Evolutionary conservation across 2,797 vertebrate species (phyloP).

Genomic region (Phoeniculus purpureus): DNA sequence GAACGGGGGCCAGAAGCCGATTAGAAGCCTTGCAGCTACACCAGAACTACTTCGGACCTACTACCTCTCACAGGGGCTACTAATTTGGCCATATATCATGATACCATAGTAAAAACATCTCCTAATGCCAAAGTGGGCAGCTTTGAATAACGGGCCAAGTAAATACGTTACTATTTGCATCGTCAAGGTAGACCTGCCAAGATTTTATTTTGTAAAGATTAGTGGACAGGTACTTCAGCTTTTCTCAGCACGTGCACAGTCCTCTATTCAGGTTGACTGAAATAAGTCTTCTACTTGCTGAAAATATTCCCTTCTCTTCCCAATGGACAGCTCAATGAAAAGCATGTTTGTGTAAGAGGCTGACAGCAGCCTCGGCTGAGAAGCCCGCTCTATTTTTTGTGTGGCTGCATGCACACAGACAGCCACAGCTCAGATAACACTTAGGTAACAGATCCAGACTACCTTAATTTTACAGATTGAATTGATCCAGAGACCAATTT

Average conservation of each 20-base stretch:
- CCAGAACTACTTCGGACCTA: not conserved
- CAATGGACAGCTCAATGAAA: not conserved
- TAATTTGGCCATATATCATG: not conserved
- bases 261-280: not conserved
- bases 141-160: fast-evolving
- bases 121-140: not conserved
- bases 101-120: not conserved
- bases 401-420: not conserved
- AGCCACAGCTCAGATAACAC: not conserved
- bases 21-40: not conserved
- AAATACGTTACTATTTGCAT: not conserved
- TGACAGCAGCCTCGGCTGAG: not conserved
- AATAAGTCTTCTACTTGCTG: too few species aligned
- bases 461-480: not conserved
- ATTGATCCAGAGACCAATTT: constrained; percentile 7
- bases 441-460: not conserved
- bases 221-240: not conserved
- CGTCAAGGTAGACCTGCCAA: not conserved
- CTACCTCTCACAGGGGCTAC: not conserved
- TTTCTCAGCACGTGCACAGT: not conserved
- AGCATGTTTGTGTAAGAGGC: not conserved
- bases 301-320: not conserved
- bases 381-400: not conserved
- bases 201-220: not conserved
- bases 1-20: not conserved